These are phyloP conservation scores for Oryctes rhinoceros DNA, from an alignment of 1,140 invertebrate species.

Conservation along the genomic window DNA sequence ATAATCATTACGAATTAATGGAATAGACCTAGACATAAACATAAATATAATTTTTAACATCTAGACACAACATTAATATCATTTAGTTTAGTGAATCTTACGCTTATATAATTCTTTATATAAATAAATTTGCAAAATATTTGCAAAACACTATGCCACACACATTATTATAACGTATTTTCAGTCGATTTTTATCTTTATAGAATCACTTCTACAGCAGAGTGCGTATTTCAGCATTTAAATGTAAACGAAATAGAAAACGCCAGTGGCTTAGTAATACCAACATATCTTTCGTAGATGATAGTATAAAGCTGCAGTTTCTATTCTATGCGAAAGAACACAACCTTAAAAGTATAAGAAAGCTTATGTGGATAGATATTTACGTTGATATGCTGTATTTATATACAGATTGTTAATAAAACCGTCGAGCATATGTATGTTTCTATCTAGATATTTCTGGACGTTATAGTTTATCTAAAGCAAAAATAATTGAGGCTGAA, in stretches of 20 bases:
- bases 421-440: too few relatives aligned
- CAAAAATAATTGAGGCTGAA: too few relatives aligned
- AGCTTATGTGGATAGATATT: background rate
- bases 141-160: conserved; percentile 39
- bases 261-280: background rate
- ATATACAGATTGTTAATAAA: background rate
- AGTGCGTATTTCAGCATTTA: background rate
- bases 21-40: conserved; percentile 38
- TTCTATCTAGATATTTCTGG: too few relatives aligned
- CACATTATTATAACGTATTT: background rate
- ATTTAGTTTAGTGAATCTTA: conserved; percentile 26
- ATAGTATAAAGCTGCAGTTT: background rate
- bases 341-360: background rate
- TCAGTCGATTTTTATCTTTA: conserved; percentile 30
- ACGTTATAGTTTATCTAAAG: too few relatives aligned
- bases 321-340: conserved; percentile 2
- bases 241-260: background rate
- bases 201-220: background rate
- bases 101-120: conserved; percentile 21
- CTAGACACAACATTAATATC: conserved; percentile 41
- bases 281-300: background rate
- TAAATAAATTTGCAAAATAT: conserved; percentile 45
- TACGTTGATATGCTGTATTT: background rate
- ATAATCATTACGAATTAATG: conserved; percentile 25
- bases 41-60: conserved; percentile 43